These are phyloP conservation scores for Lagocephalus sceleratus DNA, from an alignment of 2,797 vertebrate genomes.

Conservation along the genomic window DNA sequence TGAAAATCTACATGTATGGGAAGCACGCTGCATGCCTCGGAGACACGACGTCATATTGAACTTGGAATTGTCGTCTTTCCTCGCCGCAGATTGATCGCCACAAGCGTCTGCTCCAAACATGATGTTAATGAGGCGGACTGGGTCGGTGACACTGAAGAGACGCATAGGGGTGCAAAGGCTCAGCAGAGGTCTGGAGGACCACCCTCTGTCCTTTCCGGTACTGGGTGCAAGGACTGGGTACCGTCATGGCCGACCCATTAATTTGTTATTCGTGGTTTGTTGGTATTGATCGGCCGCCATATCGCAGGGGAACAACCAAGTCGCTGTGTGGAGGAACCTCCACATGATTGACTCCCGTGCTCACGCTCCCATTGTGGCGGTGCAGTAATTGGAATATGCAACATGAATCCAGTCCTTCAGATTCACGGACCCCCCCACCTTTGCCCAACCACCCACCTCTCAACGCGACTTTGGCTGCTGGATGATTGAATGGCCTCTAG, in stretches of 20 bases:
- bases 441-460: constrained; percentile 35
- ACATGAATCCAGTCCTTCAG: constrained; percentile 51
- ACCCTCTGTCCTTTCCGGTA: constrained; percentile 3
- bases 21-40: constrained; percentile 28
- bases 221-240: constrained; percentile 25
- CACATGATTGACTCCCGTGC: constrained; percentile 46
- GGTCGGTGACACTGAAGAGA: constrained; percentile 21
- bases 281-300: constrained; percentile 63
- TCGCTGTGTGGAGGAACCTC: constrained; percentile 26
- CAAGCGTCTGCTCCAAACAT: constrained; percentile 58
- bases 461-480: constrained; percentile 36
- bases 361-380: constrained; percentile 37
- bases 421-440: constrained; percentile 47
- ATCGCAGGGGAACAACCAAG: constrained; percentile 33
- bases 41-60: constrained; percentile 43
- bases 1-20: constrained; percentile 17
- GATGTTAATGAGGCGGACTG: constrained; percentile 62
- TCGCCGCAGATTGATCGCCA: constrained; percentile 63
- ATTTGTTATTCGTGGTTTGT: constrained; percentile 54
- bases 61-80: constrained; percentile 52
- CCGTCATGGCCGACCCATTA: constrained; percentile 48
- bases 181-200: neutral
- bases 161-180: no score
- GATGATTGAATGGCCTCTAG: constrained; percentile 70
- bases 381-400: constrained; percentile 56